Percentiles rank a stretch among this genome's conserved stretches.
Conservation (phyloP, 2,113 vertebrate species). For the Eidolon helvum region DNA sequence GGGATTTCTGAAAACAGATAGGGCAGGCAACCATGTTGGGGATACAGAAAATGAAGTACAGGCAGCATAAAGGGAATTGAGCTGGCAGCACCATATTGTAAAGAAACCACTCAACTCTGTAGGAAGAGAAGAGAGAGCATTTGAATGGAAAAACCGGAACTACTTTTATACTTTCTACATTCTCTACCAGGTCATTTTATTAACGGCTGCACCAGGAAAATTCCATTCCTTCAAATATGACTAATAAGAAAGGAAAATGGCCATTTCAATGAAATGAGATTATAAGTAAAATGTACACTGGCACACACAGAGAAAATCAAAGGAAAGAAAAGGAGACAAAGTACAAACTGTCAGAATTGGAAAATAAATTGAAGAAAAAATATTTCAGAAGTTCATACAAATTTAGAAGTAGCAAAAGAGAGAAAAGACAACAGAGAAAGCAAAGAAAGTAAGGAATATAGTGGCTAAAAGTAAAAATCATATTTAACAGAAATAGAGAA, state of each 20-base stretch:
- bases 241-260: not conserved
- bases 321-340: not conserved
- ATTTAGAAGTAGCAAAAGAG: not conserved
- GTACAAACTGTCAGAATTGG: not conserved
- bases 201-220: not conserved
- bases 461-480: not conserved
- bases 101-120: not conserved
- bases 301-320: not conserved
- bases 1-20: not conserved
- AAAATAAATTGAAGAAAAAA: not conserved
- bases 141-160: not conserved
- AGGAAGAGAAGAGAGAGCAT: not conserved
- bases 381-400: not conserved
- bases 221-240: not conserved
- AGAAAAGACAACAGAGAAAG: not conserved
- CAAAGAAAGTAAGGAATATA: not conserved
- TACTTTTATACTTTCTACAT: not conserved
- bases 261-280: not conserved
- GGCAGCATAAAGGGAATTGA: accelerated
- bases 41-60: too few species aligned
- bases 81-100: accelerated
- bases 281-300: not conserved
- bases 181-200: not conserved
- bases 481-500: not conserved
- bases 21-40: too few species aligned